Evolutionary conservation across 2,113 vertebrate species (phyloP).

Genomic region (Heterotis niloticus): DNA sequence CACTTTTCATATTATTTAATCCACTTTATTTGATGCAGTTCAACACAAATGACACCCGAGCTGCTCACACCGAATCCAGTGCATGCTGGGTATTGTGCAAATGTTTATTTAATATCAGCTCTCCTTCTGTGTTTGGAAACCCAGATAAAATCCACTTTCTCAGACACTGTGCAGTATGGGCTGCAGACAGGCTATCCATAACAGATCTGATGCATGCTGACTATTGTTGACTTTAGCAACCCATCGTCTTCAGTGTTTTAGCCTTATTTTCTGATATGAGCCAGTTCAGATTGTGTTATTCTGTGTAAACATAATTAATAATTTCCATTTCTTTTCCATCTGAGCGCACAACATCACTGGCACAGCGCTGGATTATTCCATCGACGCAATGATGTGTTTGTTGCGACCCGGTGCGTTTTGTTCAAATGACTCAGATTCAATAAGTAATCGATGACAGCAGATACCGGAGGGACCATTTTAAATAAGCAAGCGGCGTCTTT

Average conservation of each 20-base stretch:
- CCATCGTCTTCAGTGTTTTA: neutral
- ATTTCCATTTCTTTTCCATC: no score
- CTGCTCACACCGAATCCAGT: neutral
- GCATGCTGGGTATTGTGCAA: neutral
- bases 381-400: no score
- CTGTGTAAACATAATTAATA: neutral
- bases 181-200: neutral
- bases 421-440: no score
- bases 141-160: neutral
- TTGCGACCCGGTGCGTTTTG: no score
- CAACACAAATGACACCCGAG: neutral
- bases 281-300: neutral
- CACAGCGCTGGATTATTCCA: neutral
- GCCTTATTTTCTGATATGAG: neutral
- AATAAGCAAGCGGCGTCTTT: neutral
- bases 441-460: no score
- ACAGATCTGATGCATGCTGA: neutral
- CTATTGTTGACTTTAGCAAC: neutral
- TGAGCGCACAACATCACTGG: neutral
- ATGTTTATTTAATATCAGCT: constrained; percentile 10
- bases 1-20: no score
- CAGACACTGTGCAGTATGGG: no score
- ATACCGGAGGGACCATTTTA: neutral
- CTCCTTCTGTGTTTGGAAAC: neutral
- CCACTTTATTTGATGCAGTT: neutral